Percentiles rank a stretch among this genome's conserved stretches.
phyloP scores from a whole-genome alignment of 2,113 vertebrate species.

The Malurus elegans region DNA sequence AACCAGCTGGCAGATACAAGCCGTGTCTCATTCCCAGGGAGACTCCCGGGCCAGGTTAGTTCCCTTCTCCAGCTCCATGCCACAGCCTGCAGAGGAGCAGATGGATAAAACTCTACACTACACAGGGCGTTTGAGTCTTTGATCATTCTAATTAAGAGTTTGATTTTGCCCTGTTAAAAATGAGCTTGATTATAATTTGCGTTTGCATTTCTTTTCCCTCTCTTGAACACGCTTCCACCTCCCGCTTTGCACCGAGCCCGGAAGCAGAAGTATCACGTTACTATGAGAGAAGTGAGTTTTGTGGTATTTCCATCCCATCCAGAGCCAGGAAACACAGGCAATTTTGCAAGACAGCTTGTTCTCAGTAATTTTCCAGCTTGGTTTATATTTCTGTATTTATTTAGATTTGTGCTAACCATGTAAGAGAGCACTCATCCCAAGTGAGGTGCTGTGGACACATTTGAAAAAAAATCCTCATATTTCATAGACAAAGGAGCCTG shows the following conservation, averaged over 20 bases:
- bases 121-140: fast-evolving
- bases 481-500: background rate
- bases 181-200: background rate
- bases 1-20: background rate
- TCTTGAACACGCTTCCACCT: background rate
- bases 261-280: conserved; percentile 54
- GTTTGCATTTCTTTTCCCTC: background rate
- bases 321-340: conserved; percentile 57
- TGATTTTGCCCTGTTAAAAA: background rate
- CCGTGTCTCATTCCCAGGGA: background rate
- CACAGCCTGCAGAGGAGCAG: background rate
- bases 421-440: conserved; percentile 16
- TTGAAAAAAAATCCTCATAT: background rate
- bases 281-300: conserved; percentile 15
- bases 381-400: conserved; percentile 54
- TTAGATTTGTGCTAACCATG: conserved; percentile 12
- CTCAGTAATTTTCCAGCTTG: conserved; percentile 58
- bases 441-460: background rate
- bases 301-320: conserved; percentile 52
- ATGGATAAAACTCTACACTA: background rate
- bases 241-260: background rate
- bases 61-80: background rate
- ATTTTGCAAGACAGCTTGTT: conserved; percentile 55
- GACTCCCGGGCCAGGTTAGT: background rate
- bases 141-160: background rate